Conservation (phyloP, 2,113 vertebrate genomes). For the Oryzias celebensis region DNA sequence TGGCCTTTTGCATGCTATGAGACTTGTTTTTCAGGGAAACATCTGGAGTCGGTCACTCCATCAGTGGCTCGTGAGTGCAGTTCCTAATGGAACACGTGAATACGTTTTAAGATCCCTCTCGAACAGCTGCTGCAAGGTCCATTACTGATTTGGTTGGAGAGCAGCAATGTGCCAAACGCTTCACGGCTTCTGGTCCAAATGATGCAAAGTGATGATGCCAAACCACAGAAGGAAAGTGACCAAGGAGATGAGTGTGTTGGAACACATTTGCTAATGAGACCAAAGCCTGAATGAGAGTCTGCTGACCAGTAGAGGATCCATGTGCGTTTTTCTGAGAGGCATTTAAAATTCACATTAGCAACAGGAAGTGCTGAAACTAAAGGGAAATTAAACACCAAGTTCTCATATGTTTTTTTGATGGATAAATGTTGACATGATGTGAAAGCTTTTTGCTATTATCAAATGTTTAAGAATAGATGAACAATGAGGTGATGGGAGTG, state of each 20-base stretch:
- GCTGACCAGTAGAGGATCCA: conserved; percentile 10
- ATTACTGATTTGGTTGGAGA: conserved; percentile 57
- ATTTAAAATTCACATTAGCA: no score
- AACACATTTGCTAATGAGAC: neutral
- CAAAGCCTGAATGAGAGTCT: conserved; percentile 32
- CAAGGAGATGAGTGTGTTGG: neutral
- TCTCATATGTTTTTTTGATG: no score
- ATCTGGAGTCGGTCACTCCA: conserved; percentile 72
- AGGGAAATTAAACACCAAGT: no score
- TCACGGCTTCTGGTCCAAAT: conserved; percentile 62
- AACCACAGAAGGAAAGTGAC: conserved; percentile 16
- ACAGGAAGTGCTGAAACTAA: no score
- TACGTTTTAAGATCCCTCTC: conserved; percentile 49
- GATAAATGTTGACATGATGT: no score
- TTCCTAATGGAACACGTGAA: conserved; percentile 70
- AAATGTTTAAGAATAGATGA: no score
- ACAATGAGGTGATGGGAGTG: conserved; percentile 8
- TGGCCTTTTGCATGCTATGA: conserved; percentile 38
- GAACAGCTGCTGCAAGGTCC: conserved; percentile 69
- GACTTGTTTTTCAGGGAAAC: conserved; percentile 46
- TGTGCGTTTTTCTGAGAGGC: no score
- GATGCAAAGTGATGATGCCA: conserved; percentile 42
- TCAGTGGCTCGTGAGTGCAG: conserved; percentile 40
- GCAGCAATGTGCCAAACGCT: conserved; percentile 52
- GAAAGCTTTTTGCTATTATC: no score